Evolutionary conservation across 2,113 vertebrate species (phyloP).

Genomic region (Macquaria ambigua): DNA sequence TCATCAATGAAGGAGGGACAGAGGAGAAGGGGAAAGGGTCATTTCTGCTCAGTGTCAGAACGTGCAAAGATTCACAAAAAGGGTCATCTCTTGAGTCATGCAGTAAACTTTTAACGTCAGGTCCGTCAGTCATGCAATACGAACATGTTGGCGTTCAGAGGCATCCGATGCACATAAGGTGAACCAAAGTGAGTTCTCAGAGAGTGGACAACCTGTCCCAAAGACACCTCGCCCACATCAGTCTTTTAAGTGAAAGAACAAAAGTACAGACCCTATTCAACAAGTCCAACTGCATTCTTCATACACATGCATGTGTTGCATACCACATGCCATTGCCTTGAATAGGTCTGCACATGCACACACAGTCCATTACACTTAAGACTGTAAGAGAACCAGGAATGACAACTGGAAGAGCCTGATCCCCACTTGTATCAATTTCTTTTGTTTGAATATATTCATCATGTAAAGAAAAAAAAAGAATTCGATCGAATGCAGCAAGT

Average conservation of each 20-base stretch:
- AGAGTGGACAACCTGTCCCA: conserved; percentile 28
- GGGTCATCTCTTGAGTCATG: conserved; percentile 64
- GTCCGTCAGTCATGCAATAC: conserved; percentile 73
- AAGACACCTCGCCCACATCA: conserved; percentile 44
- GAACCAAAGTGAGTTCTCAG: conserved; percentile 22
- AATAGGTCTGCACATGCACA: conserved; percentile 63
- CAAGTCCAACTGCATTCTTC: conserved; percentile 54
- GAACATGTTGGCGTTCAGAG: conserved; percentile 39
- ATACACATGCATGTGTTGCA: conserved; percentile 70
- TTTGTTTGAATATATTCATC: not conserved
- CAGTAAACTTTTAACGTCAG: conserved; percentile 43
- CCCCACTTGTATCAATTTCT: not conserved
- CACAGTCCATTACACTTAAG: conserved; percentile 1
- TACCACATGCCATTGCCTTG: conserved; percentile 52
- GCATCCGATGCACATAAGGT: conserved; percentile 40
- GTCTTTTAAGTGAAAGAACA: conserved; percentile 23
- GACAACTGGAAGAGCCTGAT: conserved; percentile 39
- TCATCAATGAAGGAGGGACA: conserved; percentile 3
- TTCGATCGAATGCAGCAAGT: not conserved
- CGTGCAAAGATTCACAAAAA: conserved; percentile 48
- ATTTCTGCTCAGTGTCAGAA: conserved; percentile 28
- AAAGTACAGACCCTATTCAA: conserved; percentile 34
- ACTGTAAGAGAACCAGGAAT: conserved; percentile 7
- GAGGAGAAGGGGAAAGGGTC: not conserved
- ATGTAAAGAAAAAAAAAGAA: not conserved